Conservation (phyloP, 2,797 vertebrate genomes). For the Sebastes reedi region DNA sequence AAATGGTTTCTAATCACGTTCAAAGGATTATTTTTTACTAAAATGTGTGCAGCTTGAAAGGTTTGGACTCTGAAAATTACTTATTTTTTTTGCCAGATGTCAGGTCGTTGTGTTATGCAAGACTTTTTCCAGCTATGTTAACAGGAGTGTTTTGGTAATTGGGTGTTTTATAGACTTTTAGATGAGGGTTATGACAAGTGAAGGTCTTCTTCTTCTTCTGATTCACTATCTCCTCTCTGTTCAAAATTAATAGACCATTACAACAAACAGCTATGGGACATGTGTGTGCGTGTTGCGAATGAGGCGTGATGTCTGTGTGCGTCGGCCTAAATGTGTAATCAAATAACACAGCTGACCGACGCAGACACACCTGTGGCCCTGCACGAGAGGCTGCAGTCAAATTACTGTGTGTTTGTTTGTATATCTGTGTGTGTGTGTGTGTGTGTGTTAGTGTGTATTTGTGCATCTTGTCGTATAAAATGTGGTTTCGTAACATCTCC, state of each 20-base stretch:
- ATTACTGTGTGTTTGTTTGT: not conserved
- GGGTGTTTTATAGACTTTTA: not conserved
- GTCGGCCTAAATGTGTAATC: slow-evolving; percentile 51
- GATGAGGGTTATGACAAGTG: not conserved
- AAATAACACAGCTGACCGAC: slow-evolving; percentile 60
- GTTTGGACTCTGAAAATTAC: not conserved
- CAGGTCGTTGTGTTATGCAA: not conserved
- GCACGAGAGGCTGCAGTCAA: not conserved
- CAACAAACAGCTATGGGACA: slow-evolving; percentile 16
- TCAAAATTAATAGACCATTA: slow-evolving; percentile 11
- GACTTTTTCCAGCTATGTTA: not conserved
- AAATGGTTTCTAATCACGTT: not conserved
- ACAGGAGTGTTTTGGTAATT: not conserved
- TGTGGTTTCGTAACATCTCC: slow-evolving; percentile 76
- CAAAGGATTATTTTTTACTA: not conserved
- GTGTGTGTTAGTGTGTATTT: not conserved
- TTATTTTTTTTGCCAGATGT: not conserved
- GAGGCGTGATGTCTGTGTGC: not conserved
- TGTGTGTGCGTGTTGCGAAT: not conserved
- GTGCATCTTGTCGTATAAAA: slow-evolving; percentile 56
- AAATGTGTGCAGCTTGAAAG: not conserved
- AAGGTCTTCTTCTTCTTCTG: not conserved
- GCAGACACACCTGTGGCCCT: slow-evolving; percentile 70
- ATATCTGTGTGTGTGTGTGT: not conserved
- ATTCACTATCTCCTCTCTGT: slow-evolving; percentile 4